phyloP scores from a whole-genome alignment of 2,888 invertebrate species.

The Amphipoea lucens region DNA sequence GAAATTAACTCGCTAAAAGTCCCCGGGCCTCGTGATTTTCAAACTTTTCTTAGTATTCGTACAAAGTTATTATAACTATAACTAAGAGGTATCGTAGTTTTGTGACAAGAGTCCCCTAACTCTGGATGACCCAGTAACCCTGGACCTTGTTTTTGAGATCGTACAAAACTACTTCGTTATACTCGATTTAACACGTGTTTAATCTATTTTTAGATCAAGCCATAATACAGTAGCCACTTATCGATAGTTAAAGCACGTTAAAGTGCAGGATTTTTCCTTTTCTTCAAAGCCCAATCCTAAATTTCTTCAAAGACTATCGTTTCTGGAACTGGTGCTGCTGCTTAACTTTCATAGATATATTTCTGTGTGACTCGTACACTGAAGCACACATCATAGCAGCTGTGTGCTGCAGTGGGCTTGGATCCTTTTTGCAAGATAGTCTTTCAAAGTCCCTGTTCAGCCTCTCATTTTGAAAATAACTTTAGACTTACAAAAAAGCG shows the following conservation, averaged over 20 bases:
- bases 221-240: neutral
- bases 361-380: neutral
- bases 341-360: neutral
- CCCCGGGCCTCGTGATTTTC: neutral
- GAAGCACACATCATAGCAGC: neutral
- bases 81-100: neutral
- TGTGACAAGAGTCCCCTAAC: neutral
- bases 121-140: too few relatives aligned
- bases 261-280: neutral
- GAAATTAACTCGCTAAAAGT: neutral
- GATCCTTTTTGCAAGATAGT: neutral
- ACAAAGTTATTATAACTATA: neutral
- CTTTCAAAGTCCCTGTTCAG: too few relatives aligned
- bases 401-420: neutral
- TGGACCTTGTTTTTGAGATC: neutral
- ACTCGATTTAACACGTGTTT: constrained; percentile 1
- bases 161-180: neutral
- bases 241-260: neutral
- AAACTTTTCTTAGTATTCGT: neutral
- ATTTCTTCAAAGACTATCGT: neutral
- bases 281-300: neutral
- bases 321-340: neutral
- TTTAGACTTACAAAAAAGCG: neutral
- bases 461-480: neutral
- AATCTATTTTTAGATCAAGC: constrained; percentile 10